Evolutionary conservation across 2,888 invertebrate genomes (phyloP).

Genomic region (Lottia scabra): DNA sequence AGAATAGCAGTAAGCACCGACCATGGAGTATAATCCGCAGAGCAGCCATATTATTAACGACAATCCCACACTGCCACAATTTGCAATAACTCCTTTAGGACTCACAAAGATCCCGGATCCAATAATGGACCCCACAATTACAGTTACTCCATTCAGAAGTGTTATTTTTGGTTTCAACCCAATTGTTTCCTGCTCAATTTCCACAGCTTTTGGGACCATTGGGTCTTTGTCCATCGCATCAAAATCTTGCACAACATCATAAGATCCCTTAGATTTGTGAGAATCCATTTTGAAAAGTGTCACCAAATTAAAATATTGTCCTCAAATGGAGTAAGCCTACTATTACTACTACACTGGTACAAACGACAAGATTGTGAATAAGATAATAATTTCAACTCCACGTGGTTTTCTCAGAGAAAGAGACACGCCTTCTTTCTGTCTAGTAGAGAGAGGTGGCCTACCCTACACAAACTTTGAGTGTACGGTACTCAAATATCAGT

Average conservation of each 20-base stretch:
- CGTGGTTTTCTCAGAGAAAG: too few relatives aligned
- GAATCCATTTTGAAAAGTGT: too few relatives aligned
- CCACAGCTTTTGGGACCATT: background rate
- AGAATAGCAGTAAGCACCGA: slow-evolving; percentile 97
- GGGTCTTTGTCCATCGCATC: background rate
- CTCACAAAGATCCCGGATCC: slow-evolving; percentile 97
- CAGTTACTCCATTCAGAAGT: slow-evolving; percentile 91
- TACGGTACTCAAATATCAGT: too few relatives aligned
- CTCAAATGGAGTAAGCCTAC: too few relatives aligned
- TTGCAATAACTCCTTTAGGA: slow-evolving; percentile 88
- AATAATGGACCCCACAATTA: slow-evolving; percentile 96
- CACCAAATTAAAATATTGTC: too few relatives aligned
- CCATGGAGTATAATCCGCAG: slow-evolving; percentile 94
- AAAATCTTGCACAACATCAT: background rate
- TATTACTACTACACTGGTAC: too few relatives aligned
- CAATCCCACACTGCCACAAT: slow-evolving; percentile 93
- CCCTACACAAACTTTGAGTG: too few relatives aligned
- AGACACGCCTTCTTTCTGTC: too few relatives aligned
- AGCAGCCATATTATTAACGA: slow-evolving; percentile 91
- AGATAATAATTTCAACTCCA: too few relatives aligned
- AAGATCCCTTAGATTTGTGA: background rate
- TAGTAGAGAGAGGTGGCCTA: too few relatives aligned
- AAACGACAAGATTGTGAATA: too few relatives aligned
- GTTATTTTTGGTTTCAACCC: slow-evolving; percentile 94
- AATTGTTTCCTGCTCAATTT: slow-evolving; percentile 67